These are phyloP conservation scores for Xanthorhoe designata DNA, from an alignment of 2,888 invertebrate genomes.

Conservation along the genomic window DNA sequence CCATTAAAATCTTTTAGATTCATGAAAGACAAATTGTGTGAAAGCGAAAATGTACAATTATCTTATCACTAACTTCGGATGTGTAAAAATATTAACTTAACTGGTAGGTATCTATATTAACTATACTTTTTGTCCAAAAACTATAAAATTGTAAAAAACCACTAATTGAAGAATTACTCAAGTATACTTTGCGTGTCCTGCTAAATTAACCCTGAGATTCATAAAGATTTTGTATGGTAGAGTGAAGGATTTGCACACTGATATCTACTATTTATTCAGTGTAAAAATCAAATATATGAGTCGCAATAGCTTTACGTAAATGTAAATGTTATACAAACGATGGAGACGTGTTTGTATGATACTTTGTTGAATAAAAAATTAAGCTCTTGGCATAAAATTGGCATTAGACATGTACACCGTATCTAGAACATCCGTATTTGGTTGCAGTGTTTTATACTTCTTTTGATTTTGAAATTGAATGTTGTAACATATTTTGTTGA, in stretches of 20 bases:
- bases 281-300: constrained; percentile 37
- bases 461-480: background rate
- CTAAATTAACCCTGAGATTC: too few species aligned
- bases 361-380: constrained; percentile 27
- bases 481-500: too few species aligned
- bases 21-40: too few species aligned
- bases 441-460: background rate
- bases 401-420: constrained; percentile 1
- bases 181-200: too few species aligned
- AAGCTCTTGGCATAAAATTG: constrained; percentile 23
- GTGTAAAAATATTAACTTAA: too few species aligned
- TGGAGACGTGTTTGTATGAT: constrained; percentile 29
- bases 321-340: constrained; percentile 39
- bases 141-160: too few species aligned
- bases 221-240: background rate
- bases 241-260: constrained; percentile 10
- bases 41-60: too few species aligned
- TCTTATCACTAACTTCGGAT: too few species aligned
- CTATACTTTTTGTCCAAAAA: too few species aligned
- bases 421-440: constrained; percentile 2
- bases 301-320: constrained; percentile 37
- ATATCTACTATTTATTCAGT: constrained; percentile 11
- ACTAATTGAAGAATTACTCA: too few species aligned
- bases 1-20: too few species aligned
- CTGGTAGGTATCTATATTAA: too few species aligned